Percentiles rank a stretch among this genome's conserved stretches.
Conservation (phyloP, 2,797 vertebrate genomes). For the Psittacula derbiana region DNA sequence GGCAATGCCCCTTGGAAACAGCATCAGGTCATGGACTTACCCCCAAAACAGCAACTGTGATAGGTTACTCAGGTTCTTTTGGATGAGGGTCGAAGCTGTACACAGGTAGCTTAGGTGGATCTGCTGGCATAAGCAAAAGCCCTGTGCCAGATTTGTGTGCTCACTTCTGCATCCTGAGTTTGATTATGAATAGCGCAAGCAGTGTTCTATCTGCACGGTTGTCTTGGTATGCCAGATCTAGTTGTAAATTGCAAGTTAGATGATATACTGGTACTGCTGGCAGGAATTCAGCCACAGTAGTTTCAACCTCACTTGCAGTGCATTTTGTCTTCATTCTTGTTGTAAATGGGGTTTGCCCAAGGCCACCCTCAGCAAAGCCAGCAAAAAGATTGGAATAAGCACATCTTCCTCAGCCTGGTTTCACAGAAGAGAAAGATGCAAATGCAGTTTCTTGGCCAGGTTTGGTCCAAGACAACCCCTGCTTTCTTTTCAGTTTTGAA, state of each 20-base stretch:
- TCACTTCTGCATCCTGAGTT: neutral
- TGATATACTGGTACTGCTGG: neutral
- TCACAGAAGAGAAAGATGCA: neutral
- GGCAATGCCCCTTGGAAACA: neutral
- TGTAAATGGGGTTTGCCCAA: neutral
- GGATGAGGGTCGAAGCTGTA: neutral
- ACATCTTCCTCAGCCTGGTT: neutral
- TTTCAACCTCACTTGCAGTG: neutral
- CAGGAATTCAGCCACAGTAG: neutral
- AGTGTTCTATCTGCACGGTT: neutral
- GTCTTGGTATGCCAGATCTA: neutral
- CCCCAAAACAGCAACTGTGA: neutral
- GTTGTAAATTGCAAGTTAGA: neutral
- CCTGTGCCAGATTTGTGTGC: rapidly evolving
- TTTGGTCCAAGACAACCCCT: neutral
- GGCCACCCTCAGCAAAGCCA: neutral
- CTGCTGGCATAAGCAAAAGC: neutral
- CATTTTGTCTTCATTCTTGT: neutral
- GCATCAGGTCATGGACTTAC: neutral
- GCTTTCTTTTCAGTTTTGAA: neutral
- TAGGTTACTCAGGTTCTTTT: neutral
- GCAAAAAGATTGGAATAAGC: neutral
- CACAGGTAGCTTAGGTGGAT: neutral
- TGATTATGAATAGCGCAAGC: neutral
- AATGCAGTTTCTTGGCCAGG: neutral